Evolutionary conservation across 2,888 invertebrate species (phyloP), one percentile per base, ranked within the genome.

Genomic region (Oasisia sp.): DNA sequence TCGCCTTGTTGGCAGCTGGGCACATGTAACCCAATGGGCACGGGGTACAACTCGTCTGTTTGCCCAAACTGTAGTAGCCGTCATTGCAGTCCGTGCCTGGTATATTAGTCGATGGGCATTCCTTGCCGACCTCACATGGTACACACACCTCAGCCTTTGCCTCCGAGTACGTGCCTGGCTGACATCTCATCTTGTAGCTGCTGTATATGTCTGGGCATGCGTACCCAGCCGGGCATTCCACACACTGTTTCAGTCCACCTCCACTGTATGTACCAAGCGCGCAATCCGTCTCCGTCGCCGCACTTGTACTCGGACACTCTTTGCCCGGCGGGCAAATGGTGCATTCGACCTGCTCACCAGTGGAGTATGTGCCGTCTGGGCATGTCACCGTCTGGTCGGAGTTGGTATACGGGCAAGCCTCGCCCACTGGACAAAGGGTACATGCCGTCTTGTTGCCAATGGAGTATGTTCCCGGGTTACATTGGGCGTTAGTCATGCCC

Each of bases 1-100:
- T 38, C 32, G 74, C 32, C 32, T 50, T 91, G 56, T 44, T 58
- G 14, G 93, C 89, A 27, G n/a, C 92, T 1, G 93, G 90, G 94
- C 96, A 96, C 27, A 93, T 93, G 92, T 94, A 95, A 0, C 96
- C 96, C 38, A 95, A 94, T 14, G 95, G 95, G 92, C 96, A 96
- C 12, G 92, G 90, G 9, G 93, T 94, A 92, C 96, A 96, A 7
- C 93, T 92, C 27, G 94, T 94, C 90, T 94, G 94, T 14, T 94
- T 94, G 11, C 95, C 96, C 38, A 95, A 92, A 93, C 96, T 96
- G 94, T 95, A 96, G 89, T 94, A 94, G 1, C 96, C 96, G 89
- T 90, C 11, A 1, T 93, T 90, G 93, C 96, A 96, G 27, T 93
- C 94, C 8, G 94, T 93, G 9, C 96, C 95, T 90, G 93, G n/a